Evolutionary conservation across 2,888 invertebrate species (phyloP).

Genomic region (Rugalucina vietnamica): DNA sequence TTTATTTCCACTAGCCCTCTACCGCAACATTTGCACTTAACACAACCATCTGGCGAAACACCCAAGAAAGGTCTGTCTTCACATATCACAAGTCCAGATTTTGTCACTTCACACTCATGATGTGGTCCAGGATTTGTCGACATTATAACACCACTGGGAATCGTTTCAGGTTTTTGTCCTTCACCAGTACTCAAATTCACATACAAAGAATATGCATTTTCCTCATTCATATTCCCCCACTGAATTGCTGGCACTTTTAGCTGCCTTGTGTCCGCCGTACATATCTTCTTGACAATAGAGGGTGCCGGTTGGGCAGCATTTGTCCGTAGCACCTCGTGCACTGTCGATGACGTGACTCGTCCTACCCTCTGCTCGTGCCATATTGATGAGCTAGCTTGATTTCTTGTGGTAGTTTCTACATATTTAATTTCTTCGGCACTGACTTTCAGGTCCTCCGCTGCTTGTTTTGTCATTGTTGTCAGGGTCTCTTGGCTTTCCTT

Average conservation of each 20-base stretch:
- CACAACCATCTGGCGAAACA: background rate
- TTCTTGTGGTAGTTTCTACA: background rate
- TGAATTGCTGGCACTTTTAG: background rate
- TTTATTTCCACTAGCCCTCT: slow-evolving; percentile 4
- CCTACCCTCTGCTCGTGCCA: slow-evolving; percentile 10
- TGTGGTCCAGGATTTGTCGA: background rate
- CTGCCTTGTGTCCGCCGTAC: background rate
- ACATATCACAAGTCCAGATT: background rate
- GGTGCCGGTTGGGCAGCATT: background rate
- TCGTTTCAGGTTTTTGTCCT: background rate
- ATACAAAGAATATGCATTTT: background rate
- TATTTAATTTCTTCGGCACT: background rate
- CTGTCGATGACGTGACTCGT: background rate
- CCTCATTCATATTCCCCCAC: background rate
- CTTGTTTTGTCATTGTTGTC: too few species aligned
- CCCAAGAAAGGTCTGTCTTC: background rate
- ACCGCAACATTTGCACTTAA: background rate
- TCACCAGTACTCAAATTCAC: background rate
- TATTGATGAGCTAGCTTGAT: background rate
- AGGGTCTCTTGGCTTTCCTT: background rate
- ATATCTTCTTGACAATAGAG: background rate
- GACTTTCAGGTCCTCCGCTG: background rate
- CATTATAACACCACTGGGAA: background rate
- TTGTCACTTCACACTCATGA: background rate
- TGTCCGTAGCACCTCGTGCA: background rate